Evolutionary conservation across 2,888 invertebrate species (phyloP).

Genomic region (Calliopum simillimum): DNA sequence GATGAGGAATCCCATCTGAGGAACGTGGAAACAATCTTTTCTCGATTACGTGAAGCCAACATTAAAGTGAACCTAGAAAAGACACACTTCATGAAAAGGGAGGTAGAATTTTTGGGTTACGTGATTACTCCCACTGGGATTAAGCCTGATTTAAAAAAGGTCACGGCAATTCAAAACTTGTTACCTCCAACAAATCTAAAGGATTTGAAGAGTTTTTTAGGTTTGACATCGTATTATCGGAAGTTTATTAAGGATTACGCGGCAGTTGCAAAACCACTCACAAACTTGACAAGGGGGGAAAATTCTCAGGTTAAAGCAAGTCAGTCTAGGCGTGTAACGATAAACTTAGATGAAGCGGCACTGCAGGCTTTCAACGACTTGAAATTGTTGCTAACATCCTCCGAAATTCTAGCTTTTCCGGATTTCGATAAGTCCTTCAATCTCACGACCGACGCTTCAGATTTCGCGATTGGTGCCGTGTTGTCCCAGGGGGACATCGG

Average conservation of each 20-base stretch:
- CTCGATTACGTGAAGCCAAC: conserved; percentile 23
- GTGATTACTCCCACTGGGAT: conserved; percentile 32
- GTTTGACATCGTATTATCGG: conserved; percentile 39
- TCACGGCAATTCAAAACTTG: conserved; percentile 30
- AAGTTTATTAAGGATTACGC: conserved; percentile 41
- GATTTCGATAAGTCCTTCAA: conserved; percentile 1
- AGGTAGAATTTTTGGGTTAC: conserved; percentile 38
- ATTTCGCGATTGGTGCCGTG: conserved; percentile 15
- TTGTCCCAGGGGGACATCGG: background rate
- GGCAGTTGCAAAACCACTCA: conserved; percentile 41
- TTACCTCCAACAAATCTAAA: conserved; percentile 35
- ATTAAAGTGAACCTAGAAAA: conserved; percentile 33
- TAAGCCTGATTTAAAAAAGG: conserved; percentile 9
- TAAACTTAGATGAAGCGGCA: conserved; percentile 15
- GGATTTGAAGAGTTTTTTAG: conserved; percentile 38
- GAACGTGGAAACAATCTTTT: conserved; percentile 27
- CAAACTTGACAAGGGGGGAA: conserved; percentile 42
- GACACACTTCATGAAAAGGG: conserved; percentile 23
- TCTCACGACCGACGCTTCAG: conserved; percentile 29
- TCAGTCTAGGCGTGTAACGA: conserved; percentile 34
- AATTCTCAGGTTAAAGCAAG: conserved; percentile 35
- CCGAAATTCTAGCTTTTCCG: conserved; percentile 13
- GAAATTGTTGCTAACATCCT: conserved; percentile 24
- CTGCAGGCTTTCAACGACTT: conserved; percentile 29
- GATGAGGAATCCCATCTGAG: conserved; percentile 27